phyloP scores from a whole-genome alignment of 2,113 vertebrate genomes.

The Rattus norvegicus region DNA sequence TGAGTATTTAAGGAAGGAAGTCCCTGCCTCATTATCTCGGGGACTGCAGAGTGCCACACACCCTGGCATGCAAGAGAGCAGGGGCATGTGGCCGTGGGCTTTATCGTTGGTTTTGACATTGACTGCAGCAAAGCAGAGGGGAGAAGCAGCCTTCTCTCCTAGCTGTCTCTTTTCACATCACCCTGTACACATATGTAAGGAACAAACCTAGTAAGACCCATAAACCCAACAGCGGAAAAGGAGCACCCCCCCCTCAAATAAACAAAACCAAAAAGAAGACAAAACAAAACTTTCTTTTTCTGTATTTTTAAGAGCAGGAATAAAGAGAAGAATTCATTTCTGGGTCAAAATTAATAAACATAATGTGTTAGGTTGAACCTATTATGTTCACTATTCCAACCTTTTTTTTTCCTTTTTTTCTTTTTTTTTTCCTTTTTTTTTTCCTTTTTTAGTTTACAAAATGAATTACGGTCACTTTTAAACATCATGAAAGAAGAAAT shows the following conservation, averaged over 20 bases:
- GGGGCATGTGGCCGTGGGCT: fast-evolving
- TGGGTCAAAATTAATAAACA: slow-evolving; percentile 87
- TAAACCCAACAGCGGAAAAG: slow-evolving; percentile 73
- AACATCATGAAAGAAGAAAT: slow-evolving; percentile 89
- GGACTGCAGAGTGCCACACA: neutral
- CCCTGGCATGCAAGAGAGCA: neutral
- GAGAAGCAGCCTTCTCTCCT: neutral
- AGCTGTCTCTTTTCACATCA: slow-evolving; percentile 84
- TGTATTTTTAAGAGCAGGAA: slow-evolving; percentile 75
- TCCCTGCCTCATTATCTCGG: neutral
- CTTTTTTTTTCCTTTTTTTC: slow-evolving; percentile 84
- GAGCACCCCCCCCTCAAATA: slow-evolving; percentile 26
- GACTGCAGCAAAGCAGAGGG: neutral
- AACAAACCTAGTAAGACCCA: slow-evolving; percentile 75
- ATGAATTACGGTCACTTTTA: slow-evolving; percentile 90
- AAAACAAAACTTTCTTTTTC: slow-evolving; percentile 61
- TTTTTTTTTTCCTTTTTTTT: slow-evolving; percentile 85
- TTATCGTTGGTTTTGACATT: neutral
- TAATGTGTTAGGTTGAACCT: slow-evolving; percentile 87
- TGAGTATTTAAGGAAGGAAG: neutral
- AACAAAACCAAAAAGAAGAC: slow-evolving; percentile 72
- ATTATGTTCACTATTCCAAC: slow-evolving; percentile 90
- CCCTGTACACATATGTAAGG: slow-evolving; percentile 66
- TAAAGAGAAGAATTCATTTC: slow-evolving; percentile 82
- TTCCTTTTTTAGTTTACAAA: slow-evolving; percentile 90